Evolutionary conservation across 2,113 vertebrate genomes (phyloP).

Genomic region (Carassius gibelio): DNA sequence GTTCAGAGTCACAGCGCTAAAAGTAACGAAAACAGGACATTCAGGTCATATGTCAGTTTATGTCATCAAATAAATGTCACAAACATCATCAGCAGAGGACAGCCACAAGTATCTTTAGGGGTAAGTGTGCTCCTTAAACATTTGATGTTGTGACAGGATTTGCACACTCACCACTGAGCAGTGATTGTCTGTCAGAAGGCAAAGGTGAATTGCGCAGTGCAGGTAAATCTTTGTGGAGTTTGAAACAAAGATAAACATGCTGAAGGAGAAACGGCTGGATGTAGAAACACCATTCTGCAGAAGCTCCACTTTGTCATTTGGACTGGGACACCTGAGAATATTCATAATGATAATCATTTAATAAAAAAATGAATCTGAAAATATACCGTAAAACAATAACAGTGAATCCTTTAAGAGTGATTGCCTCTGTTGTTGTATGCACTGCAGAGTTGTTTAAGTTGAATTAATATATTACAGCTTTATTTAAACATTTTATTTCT

Average conservation of each 20-base stretch:
- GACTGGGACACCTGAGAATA: slow-evolving; percentile 68
- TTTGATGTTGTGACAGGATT: not conserved
- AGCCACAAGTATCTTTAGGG: not conserved
- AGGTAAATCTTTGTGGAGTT: slow-evolving; percentile 61
- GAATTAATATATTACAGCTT: too few species aligned
- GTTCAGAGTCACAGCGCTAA: slow-evolving; percentile 60
- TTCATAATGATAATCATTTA: not conserved
- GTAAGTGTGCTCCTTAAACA: not conserved
- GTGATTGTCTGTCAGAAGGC: slow-evolving; percentile 47
- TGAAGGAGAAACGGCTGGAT: slow-evolving; percentile 70
- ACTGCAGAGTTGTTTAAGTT: too few species aligned
- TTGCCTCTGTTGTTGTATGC: too few species aligned
- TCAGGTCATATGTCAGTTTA: too few species aligned
- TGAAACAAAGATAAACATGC: slow-evolving; percentile 65
- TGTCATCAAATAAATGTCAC: not conserved
- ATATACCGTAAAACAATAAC: not conserved
- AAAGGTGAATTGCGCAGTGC: slow-evolving; percentile 71
- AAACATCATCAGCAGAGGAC: not conserved
- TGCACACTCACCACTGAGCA: slow-evolving; percentile 65
- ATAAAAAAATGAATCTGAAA: not conserved
- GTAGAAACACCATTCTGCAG: slow-evolving; percentile 66
- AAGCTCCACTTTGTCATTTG: slow-evolving; percentile 60
- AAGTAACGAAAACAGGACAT: too few species aligned
- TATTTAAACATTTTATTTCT: too few species aligned
- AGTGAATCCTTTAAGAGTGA: too few species aligned